Conservation (phyloP, 35 echinoderm and acorn worm genomes). For the Lytechinus variegatus region DNA sequence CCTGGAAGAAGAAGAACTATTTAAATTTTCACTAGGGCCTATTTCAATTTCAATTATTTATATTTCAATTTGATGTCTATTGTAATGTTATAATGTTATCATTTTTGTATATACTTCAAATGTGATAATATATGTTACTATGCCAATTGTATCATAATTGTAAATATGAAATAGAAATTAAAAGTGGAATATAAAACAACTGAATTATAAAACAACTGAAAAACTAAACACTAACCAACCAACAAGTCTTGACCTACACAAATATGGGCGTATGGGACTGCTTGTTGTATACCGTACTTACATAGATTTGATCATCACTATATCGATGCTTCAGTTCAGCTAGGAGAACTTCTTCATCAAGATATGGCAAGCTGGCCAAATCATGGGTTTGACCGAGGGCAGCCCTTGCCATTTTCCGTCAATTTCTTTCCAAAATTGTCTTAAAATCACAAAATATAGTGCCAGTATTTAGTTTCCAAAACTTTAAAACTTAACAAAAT, state of each 20-base stretch:
- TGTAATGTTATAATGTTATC: too few species aligned
- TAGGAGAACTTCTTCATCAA: conserved; percentile 83
- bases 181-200: too few species aligned
- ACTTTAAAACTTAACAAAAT: background rate
- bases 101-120: too few species aligned
- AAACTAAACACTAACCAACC: too few species aligned
- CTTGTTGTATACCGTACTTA: conserved; percentile 61
- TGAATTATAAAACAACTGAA: too few species aligned
- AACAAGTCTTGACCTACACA: background rate
- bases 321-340: conserved; percentile 82
- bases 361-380: conserved; percentile 72
- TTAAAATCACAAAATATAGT: background rate
- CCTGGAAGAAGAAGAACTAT: too few species aligned
- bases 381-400: conserved; percentile 74
- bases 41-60: too few species aligned
- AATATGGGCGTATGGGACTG: background rate
- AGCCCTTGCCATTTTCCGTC: conserved; percentile 15
- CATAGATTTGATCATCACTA: conserved; percentile 82
- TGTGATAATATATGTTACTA: too few species aligned
- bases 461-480: background rate
- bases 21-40: too few species aligned
- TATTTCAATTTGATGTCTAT: too few species aligned
- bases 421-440: background rate
- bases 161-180: too few species aligned
- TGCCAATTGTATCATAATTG: too few species aligned